These are phyloP conservation scores for Microtus montanus DNA, from an alignment of 2,113 vertebrate genomes.

Conservation along the genomic window DNA sequence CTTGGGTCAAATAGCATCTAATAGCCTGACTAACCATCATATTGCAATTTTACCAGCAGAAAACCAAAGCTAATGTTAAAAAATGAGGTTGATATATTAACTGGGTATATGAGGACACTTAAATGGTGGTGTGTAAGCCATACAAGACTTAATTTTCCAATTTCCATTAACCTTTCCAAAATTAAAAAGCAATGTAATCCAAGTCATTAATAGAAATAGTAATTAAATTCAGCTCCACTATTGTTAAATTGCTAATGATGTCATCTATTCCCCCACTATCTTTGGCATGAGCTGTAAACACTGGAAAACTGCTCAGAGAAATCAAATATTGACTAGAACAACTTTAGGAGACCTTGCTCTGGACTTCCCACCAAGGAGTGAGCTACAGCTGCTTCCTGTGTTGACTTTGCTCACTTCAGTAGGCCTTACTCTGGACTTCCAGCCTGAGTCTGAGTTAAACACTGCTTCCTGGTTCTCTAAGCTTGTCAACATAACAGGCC, in stretches of 20 bases:
- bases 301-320: neutral
- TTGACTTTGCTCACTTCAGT: neutral
- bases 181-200: neutral
- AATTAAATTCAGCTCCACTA: neutral
- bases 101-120: neutral
- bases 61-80: neutral
- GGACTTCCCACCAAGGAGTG: neutral
- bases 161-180: neutral
- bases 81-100: neutral
- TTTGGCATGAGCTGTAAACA: neutral
- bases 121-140: neutral
- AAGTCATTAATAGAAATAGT: neutral
- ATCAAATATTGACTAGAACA: neutral
- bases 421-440: neutral
- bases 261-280: neutral
- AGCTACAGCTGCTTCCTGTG: neutral
- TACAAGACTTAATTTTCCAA: neutral
- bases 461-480: neutral
- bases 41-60: neutral
- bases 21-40: neutral
- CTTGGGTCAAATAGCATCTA: neutral
- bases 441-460: neutral
- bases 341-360: neutral
- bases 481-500: neutral
- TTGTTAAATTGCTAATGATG: neutral